Evolutionary conservation across 2,797 vertebrate species (phyloP).

Genomic region (Rhabdomys pumilio): DNA sequence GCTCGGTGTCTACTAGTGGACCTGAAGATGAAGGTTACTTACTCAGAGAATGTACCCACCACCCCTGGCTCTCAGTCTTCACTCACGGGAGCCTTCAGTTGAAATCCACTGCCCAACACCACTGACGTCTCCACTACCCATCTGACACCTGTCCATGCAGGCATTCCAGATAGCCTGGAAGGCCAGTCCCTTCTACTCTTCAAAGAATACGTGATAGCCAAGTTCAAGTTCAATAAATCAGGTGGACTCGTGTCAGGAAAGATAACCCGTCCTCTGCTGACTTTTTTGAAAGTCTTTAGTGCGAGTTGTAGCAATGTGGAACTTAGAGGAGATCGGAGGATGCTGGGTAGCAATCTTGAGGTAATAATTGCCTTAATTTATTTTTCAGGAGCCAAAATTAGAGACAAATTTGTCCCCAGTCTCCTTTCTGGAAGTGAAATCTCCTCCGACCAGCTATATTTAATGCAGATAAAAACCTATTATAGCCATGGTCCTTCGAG

Average conservation of each 20-base stretch:
- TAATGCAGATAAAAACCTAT: constrained; percentile 61
- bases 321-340: constrained; percentile 49
- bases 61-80: fast-evolving
- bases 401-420: constrained; percentile 65
- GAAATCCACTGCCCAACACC: fast-evolving
- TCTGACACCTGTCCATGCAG: fast-evolving
- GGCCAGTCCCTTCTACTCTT: fast-evolving
- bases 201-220: background rate
- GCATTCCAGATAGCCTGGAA: fast-evolving
- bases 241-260: fast-evolving
- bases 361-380: constrained; percentile 74
- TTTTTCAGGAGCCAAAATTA: constrained; percentile 73
- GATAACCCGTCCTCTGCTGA: background rate
- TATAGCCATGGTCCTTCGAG: background rate
- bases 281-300: background rate
- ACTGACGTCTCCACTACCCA: background rate
- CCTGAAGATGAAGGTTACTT: fast-evolving
- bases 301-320: background rate
- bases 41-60: fast-evolving
- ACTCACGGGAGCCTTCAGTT: background rate
- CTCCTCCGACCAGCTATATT: constrained; percentile 38
- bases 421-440: constrained; percentile 47
- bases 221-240: background rate
- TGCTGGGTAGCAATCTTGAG: background rate
- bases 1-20: background rate